phyloP scores from a whole-genome alignment of 2,113 vertebrate genomes.

The Pycnonotus jocosus region DNA sequence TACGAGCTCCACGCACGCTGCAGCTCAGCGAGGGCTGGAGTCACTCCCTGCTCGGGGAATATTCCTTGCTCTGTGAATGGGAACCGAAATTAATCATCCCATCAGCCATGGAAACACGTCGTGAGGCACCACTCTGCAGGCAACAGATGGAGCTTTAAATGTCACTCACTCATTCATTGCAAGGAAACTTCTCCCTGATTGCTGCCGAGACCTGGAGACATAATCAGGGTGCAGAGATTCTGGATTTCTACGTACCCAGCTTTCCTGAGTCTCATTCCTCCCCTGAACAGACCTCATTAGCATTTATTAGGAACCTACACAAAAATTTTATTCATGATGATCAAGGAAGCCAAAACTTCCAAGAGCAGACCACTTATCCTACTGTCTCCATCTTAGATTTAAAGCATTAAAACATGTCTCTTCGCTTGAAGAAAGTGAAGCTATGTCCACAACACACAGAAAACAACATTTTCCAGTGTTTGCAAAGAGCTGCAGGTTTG shows the following conservation, averaged over 20 bases:
- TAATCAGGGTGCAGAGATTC: not conserved
- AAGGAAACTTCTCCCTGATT: not conserved
- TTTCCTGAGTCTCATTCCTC: not conserved
- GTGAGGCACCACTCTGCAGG: not conserved
- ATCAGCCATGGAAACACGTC: not conserved
- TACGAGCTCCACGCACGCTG: not conserved
- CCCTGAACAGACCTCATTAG: not conserved
- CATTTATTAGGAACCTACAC: not conserved
- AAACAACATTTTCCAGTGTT: not conserved
- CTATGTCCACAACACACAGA: not conserved
- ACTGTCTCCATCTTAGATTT: not conserved
- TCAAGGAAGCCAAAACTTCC: not conserved
- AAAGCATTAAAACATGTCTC: not conserved
- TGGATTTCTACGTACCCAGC: not conserved
- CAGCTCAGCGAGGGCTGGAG: constrained; percentile 2
- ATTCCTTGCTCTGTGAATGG: constrained; percentile 31
- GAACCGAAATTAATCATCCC: constrained; percentile 34
- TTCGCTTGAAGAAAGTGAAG: not conserved
- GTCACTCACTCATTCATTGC: constrained; percentile 33
- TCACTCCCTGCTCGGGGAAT: not conserved
- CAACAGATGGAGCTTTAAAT: constrained; percentile 53
- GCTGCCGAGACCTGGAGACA: not conserved
- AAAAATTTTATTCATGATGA: rapidly evolving
- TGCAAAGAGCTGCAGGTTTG: not conserved
- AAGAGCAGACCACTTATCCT: not conserved